Percentiles rank a stretch among this genome's conserved stretches.
Evolutionary conservation across 2,888 invertebrate genomes (phyloP).

Genomic region (Nymphalis c-album): DNA sequence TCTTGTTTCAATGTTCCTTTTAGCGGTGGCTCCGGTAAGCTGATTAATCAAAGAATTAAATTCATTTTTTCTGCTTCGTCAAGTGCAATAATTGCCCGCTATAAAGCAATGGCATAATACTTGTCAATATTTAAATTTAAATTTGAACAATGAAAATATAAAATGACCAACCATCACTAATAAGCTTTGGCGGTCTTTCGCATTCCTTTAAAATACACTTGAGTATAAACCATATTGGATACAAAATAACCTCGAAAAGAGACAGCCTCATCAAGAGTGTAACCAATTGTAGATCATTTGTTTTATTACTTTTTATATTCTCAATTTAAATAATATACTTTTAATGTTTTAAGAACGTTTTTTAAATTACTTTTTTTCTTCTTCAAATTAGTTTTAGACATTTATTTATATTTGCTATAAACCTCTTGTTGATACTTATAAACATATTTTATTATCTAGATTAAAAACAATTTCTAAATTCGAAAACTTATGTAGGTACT

Average conservation of each 20-base stretch:
- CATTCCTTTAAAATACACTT: background rate
- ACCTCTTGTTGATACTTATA: too few species aligned
- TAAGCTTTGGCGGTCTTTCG: background rate
- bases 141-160: background rate
- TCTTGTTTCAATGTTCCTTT: constrained; percentile 18
- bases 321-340: background rate
- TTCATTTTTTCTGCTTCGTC: constrained; percentile 33
- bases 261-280: constrained; percentile 3
- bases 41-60: constrained; percentile 30
- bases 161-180: background rate
- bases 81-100: constrained; percentile 26
- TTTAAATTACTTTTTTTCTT: background rate
- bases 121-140: constrained; percentile 15
- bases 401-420: too few species aligned
- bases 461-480: too few species aligned
- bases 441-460: too few species aligned
- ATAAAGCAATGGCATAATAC: constrained; percentile 20
- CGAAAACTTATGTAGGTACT: too few species aligned
- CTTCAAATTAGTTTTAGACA: too few species aligned
- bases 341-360: background rate
- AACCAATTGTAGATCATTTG: background rate
- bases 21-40: constrained; percentile 26
- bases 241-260: too few species aligned
- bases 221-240: too few species aligned
- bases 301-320: constrained; percentile 1